A percentile compares a stretch with the other conserved stretches of the same genome.
Evolutionary conservation across 2,888 invertebrate genomes (phyloP).

Genomic region (Papilio protenor): DNA sequence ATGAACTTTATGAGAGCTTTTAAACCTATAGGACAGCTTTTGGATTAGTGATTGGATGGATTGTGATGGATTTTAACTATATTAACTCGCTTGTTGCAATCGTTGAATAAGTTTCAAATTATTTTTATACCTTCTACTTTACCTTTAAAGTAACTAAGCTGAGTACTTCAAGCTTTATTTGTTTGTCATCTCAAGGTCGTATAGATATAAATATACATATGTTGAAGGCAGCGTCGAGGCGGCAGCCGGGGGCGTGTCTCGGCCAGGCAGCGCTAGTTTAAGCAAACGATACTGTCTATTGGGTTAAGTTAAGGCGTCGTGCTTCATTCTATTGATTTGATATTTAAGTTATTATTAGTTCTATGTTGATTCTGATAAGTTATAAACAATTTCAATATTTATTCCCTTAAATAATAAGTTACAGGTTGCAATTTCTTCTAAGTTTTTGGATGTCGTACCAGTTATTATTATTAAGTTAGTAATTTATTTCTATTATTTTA

Average conservation of each 20-base stretch:
- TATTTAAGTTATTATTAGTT: neutral
- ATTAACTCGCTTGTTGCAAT: no score
- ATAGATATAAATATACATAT: neutral
- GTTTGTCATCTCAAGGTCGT: conserved; percentile 21
- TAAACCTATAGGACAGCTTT: no score
- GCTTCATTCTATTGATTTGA: neutral
- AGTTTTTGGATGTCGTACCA: no score
- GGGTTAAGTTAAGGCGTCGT: conserved; percentile 42
- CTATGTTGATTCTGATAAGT: neutral
- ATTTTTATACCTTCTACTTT: neutral
- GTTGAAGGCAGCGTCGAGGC: conserved; percentile 19
- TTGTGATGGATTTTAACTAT: no score
- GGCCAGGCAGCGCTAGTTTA: conserved; percentile 27
- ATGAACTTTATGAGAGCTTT: no score
- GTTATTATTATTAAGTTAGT: no score
- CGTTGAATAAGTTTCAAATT: no score
- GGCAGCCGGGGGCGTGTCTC: conserved; percentile 36
- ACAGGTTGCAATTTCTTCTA: no score
- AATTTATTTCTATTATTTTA: no score
- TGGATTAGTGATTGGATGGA: no score
- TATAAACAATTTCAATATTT: neutral
- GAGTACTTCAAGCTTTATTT: neutral
- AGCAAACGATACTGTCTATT: conserved; percentile 40
- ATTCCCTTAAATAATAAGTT: neutral
- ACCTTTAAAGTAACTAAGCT: neutral